Base-by-base conservation (phyloP, 2,113 vertebrate species). In the Ammodytes dubius region DNA sequence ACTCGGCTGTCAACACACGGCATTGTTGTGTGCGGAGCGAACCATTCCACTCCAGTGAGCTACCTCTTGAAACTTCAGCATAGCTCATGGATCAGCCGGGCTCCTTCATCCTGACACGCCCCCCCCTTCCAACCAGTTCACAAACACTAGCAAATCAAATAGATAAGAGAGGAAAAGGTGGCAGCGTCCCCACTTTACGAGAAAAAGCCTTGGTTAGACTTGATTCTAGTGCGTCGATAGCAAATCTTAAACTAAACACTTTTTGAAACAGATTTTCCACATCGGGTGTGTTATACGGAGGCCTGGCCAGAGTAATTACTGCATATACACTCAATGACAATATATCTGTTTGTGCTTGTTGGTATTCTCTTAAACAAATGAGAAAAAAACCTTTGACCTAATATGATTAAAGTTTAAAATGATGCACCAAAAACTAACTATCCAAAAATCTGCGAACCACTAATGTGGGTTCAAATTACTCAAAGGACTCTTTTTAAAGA, bases 1-100 rank as follows among this genome's bases (percentile, higher is more conserved):
- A 88, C 82, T 87, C 71, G 8, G 79, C 88, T 92, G 92, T 94
- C 92, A 93, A 93, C 92, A 91, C 92, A 90, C 15, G 1, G 85
- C 85, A 90, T 93, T 92, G 92, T 91, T 91, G 83, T 74, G 83
- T 74, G 59, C 40, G 56, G 84, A 87, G 86, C 57, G 19, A 81
- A 87, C 80, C 90, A 87, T 95, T 95, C 93, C 91, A 89, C 88
- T 87, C 87, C 83, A 85, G 67, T 88, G 87, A 89, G 67, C 68
- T 75, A 88, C 88, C 87, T 88, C 85, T 90, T 86, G 74, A 88
- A 92, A 89, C 86, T 81, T 84, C 76, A 77, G 82, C 82, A 84
- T 75, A 87, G 81, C 76, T 76, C n/a, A 57, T 72, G 74, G 79
- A 85, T 90, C 89, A 90, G 78, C 57, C 70, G 71, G 76, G 47